A percentile compares a stretch with the other conserved stretches of the same genome.
Conservation (phyloP, 1,140 invertebrate genomes). For the Nebria ingens region DNA sequence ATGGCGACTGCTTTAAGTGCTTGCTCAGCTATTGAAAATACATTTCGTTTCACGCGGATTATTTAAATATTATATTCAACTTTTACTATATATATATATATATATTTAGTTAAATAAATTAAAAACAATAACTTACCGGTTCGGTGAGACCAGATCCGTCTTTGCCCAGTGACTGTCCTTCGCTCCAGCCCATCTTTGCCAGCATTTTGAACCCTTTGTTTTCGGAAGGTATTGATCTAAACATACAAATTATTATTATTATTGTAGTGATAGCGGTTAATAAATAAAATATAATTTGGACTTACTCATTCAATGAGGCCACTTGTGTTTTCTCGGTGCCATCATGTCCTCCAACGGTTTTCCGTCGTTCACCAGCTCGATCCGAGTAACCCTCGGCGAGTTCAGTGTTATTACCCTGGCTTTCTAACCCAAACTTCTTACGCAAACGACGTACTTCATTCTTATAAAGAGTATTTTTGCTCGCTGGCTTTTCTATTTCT, state of each 20-base stretch:
- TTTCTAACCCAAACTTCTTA: slow-evolving; percentile 69
- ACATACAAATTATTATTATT: slow-evolving; percentile 15
- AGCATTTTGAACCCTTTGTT: slow-evolving; percentile 86
- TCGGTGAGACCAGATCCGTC: slow-evolving; percentile 56
- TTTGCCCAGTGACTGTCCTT: slow-evolving; percentile 75
- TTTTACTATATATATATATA: no score
- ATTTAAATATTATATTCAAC: no score
- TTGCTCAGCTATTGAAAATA: no score
- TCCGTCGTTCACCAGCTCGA: slow-evolving; percentile 61
- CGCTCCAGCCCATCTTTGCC: slow-evolving; percentile 87
- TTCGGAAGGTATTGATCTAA: slow-evolving; percentile 59
- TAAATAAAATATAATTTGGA: slow-evolving; percentile 18
- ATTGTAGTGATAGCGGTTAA: slow-evolving; percentile 11
- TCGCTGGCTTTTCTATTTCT: slow-evolving; percentile 10
- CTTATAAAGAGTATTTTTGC: slow-evolving; percentile 45
- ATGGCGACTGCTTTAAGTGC: no score
- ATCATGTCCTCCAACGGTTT: slow-evolving; percentile 69
- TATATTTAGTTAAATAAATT: no score
- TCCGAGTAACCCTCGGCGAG: slow-evolving; percentile 55
- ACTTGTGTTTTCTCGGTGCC: slow-evolving; percentile 71
- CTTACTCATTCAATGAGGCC: slow-evolving; percentile 69
- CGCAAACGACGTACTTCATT: slow-evolving; percentile 65
- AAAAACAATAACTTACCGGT: slow-evolving; percentile 56
- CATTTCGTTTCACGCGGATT: no score
- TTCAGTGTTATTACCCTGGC: slow-evolving; percentile 27